phyloP scores from a whole-genome alignment of 1,140 invertebrate species.

The Goniozus legneri region DNA sequence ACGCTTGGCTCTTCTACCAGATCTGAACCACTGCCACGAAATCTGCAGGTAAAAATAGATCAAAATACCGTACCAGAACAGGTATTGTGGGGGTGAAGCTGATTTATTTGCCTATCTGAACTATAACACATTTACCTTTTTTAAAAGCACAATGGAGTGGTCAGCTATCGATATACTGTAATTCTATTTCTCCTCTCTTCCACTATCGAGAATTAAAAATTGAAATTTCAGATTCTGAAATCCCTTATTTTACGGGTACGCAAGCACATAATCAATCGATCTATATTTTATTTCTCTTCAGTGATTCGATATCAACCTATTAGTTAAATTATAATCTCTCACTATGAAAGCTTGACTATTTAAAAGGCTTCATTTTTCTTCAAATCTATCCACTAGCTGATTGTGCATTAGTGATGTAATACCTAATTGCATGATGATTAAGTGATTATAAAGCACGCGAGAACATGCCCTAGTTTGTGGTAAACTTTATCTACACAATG shows the following conservation, averaged over 20 bases:
- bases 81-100: no score
- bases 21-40: slow-evolving; percentile 46
- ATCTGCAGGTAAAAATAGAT: slow-evolving; percentile 48
- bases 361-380: slow-evolving; percentile 24
- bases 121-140: not conserved
- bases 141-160: not conserved
- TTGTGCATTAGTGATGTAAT: slow-evolving; percentile 26
- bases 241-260: slow-evolving; percentile 3
- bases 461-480: no score
- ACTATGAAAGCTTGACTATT: slow-evolving; percentile 14
- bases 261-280: no score
- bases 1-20: slow-evolving; percentile 43
- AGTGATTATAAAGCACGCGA: slow-evolving; percentile 28
- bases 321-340: no score
- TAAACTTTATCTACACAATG: no score
- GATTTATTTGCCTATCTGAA: slow-evolving; percentile 2
- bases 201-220: no score
- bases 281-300: no score
- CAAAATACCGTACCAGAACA: slow-evolving; percentile 1
- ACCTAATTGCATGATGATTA: slow-evolving; percentile 27
- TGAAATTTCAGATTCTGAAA: no score
- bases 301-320: no score
- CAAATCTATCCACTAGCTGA: slow-evolving; percentile 23
- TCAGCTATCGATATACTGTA: no score
- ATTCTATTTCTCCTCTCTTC: no score